These are phyloP conservation scores for Phyllotis vaccarum DNA, from an alignment of 2,797 vertebrate genomes.

Conservation along the genomic window DNA sequence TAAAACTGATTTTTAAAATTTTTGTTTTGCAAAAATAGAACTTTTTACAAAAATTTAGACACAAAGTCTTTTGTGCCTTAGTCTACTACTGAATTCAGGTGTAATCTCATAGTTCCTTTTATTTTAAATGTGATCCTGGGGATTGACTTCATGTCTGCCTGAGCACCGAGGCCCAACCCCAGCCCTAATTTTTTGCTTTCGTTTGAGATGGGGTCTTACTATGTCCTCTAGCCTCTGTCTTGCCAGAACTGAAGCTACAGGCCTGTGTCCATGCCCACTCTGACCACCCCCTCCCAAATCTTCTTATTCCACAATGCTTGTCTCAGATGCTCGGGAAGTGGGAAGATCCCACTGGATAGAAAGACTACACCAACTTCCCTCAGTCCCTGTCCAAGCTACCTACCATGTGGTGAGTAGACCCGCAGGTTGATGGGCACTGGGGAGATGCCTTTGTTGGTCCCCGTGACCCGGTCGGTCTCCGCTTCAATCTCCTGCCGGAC, in stretches of 20 bases:
- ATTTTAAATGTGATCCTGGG: neutral
- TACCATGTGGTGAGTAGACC: conserved; percentile 96
- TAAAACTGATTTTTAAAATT: neutral
- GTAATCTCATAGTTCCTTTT: neutral
- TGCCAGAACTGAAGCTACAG: neutral
- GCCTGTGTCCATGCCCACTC: too few species aligned
- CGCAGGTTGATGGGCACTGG: conserved; percentile 95
- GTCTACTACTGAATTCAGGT: neutral
- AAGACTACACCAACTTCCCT: neutral
- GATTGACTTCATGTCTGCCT: neutral
- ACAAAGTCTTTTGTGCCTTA: neutral
- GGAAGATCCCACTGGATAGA: fast-evolving
- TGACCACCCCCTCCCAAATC: neutral
- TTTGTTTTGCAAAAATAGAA: neutral
- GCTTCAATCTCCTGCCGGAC: conserved; percentile 96
- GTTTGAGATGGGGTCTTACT: neutral
- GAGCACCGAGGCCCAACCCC: neutral
- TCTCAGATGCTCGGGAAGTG: neutral
- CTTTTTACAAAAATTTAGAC: neutral
- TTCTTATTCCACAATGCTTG: neutral
- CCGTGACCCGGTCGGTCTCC: conserved; percentile 95
- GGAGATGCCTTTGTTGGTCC: conserved; percentile 97
- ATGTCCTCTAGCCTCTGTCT: too few species aligned
- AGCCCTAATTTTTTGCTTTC: neutral
- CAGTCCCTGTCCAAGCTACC: neutral